Base-by-base conservation (phyloP, 2,888 invertebrate species). In the Mythimna ferrago region DNA sequence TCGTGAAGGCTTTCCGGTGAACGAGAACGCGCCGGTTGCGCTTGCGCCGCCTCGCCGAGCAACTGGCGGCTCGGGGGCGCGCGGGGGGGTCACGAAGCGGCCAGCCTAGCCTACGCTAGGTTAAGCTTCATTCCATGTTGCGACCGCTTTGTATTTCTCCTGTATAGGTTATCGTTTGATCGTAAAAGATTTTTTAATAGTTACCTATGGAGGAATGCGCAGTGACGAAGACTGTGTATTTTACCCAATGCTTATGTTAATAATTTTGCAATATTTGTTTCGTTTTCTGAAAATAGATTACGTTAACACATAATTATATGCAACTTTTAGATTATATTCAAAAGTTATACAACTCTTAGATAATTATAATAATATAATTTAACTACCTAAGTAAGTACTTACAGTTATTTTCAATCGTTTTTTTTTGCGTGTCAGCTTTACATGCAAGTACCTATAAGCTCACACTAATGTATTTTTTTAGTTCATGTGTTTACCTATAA, bases 21-120 rank as follows among this genome's bases (percentile, higher is more conserved):
- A 90, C 88, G 90, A 86, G 82, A 82, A 85, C 86, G 69, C 82
- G 84, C 84, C 82, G 85, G 87, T 87, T 87, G 89, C 83, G 87
- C 86, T 75, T 80, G 88, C 86, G 87, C 83, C 84, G 83, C 69
- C 66, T 68, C 70, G 72, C 53, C 73, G 82, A 71, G 73, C 82
- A 77, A 76, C 78, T 81, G 81, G 79, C 44, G 21, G 56, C 32
- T 44, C n/a, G 58, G 35, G 58, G 83, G 83, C 84, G 14, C 35
- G 82, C 76, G 87, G 80, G 87, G 81, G 87, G 91, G 90, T 94
- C 95, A 95, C 95, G 94, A 95, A 91, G 94, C 92, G 93, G 94
- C 94, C 94, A 92, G 93, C 93, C 95, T 94, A 94, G 94, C 92
- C 92, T 94, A 92, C 91, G 84, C 85, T 79, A 78, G 72, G 89